Percentiles rank a stretch among this genome's conserved stretches.
Conservation (phyloP, 2,113 vertebrate species). For the Cettia cetti region DNA sequence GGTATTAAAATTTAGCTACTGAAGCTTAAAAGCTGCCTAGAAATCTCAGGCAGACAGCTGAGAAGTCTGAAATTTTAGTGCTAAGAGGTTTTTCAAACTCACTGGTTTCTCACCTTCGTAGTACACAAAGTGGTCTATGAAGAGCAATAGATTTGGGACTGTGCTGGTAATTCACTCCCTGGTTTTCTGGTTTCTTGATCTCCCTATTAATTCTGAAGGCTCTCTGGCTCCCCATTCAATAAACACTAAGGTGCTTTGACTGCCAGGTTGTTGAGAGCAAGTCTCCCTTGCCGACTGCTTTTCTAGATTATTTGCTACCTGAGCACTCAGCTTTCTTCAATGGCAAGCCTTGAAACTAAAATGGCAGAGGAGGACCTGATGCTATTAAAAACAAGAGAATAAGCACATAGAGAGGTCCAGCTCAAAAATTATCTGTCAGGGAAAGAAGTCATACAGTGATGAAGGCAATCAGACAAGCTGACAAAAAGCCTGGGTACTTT, state of each 20-base stretch:
- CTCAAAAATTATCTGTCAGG: not conserved
- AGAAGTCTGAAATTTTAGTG: not conserved
- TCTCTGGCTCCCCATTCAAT: not conserved
- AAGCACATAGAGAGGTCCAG: not conserved
- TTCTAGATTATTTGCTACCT: constrained; percentile 29
- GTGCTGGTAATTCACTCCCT: not conserved
- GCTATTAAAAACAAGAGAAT: not conserved
- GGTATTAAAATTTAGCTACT: not conserved
- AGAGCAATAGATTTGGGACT: not conserved
- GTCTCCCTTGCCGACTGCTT: constrained; percentile 20
- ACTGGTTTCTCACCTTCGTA: not conserved
- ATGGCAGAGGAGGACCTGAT: not conserved
- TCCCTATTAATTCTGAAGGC: not conserved
- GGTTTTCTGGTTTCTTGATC: not conserved
- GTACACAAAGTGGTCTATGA: not conserved
- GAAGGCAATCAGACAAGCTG: not conserved
- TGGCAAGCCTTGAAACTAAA: not conserved
- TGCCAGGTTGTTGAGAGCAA: not conserved
- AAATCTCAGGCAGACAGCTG: not conserved
- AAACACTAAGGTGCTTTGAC: not conserved
- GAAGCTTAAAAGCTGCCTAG: not conserved
- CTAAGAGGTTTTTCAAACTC: not conserved
- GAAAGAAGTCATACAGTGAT: not conserved
- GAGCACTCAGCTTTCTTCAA: not conserved
- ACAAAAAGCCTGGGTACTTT: not conserved